phyloP scores from a whole-genome alignment of 2,113 vertebrate species.

The Camelus bactrianus region DNA sequence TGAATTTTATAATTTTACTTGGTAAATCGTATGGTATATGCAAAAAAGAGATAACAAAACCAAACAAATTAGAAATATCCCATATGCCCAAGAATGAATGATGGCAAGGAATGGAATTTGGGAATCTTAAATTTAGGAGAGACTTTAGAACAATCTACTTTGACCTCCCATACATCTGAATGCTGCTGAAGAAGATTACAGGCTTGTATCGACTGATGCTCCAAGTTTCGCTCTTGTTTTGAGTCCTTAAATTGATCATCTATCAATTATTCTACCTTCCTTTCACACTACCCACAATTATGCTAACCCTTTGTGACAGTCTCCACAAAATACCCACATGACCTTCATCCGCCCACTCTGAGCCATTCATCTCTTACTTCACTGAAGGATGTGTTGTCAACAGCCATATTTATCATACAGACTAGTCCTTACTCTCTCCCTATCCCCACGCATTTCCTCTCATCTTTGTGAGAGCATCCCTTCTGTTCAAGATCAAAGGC shows the following conservation, averaged over 20 bases:
- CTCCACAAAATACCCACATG: not conserved
- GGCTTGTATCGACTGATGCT: not conserved
- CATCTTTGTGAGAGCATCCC: not conserved
- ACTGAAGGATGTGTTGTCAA: not conserved
- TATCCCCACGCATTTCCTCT: not conserved
- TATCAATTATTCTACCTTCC: not conserved
- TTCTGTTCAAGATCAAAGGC: constrained; percentile 38
- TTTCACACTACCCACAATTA: not conserved
- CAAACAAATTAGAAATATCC: not conserved
- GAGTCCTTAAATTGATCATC: not conserved
- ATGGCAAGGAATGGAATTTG: not conserved
- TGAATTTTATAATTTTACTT: not conserved
- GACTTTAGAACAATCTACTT: not conserved
- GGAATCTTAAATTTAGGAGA: not conserved
- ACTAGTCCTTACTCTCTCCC: not conserved
- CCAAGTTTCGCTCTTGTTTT: not conserved
- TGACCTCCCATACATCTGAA: not conserved
- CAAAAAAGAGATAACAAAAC: not conserved
- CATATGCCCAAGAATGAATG: not conserved
- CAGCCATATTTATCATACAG: not conserved
- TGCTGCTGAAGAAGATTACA: not conserved
- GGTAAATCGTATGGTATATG: not conserved
- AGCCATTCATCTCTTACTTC: not conserved
- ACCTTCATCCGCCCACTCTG: not conserved
- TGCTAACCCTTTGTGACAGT: not conserved